A percentile compares a stretch with the other conserved stretches of the same genome.
Conservation (phyloP, 2,797 vertebrate species). For the Pempheris klunzingeri region DNA sequence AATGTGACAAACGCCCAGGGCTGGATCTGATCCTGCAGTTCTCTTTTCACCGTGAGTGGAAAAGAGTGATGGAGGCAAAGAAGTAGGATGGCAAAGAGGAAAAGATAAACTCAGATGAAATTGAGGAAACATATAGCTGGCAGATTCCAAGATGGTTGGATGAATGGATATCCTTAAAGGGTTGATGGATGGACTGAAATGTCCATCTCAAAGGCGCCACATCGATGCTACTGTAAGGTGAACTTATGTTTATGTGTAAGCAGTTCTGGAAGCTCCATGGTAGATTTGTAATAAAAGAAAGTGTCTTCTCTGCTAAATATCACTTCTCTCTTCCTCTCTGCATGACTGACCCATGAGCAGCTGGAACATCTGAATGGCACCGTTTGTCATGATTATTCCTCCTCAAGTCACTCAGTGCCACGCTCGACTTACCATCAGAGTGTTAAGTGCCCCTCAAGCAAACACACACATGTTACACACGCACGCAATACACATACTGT, state of each 20-base stretch:
- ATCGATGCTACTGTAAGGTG: background rate
- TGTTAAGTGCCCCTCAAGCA: constrained; percentile 29
- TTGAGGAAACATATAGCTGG: background rate
- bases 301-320: constrained; percentile 16
- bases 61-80: background rate
- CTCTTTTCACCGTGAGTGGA: constrained; percentile 16
- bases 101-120: background rate
- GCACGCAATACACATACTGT: background rate
- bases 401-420: constrained; percentile 35
- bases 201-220: background rate
- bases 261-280: background rate
- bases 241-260: background rate
- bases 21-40: constrained; percentile 9
- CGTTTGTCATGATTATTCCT: constrained; percentile 49
- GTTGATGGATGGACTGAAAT: background rate
- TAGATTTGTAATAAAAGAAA: constrained; percentile 3
- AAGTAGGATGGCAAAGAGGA: background rate
- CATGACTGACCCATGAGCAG: constrained; percentile 27
- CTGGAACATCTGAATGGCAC: background rate
- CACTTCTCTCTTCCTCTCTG: background rate
- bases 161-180: background rate
- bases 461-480: background rate
- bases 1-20: constrained; percentile 51
- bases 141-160: background rate
- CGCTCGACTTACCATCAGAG: constrained; percentile 23